A percentile compares a stretch with the other conserved stretches of the same genome.
Evolutionary conservation across 2,797 vertebrate genomes (phyloP).

Genomic region (Apogon hyalosoma): DNA sequence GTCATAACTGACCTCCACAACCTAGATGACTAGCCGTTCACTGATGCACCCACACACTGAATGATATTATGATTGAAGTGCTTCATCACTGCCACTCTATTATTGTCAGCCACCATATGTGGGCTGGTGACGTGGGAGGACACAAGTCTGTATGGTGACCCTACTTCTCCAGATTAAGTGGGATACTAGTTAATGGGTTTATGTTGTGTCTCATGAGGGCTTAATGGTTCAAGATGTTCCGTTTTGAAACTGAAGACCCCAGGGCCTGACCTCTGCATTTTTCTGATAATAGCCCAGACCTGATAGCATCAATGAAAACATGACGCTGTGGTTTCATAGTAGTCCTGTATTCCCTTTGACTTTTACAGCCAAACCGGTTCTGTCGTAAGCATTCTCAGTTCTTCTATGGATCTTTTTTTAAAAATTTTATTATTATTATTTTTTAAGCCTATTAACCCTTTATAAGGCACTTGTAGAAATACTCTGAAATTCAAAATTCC

Average conservation of each 20-base stretch:
- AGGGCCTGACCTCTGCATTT: conserved; percentile 4
- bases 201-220: conserved; percentile 9
- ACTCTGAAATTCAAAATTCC: too few species aligned
- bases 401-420: conserved; percentile 13
- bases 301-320: neutral
- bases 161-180: conserved; percentile 19
- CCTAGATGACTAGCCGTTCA: conserved; percentile 4
- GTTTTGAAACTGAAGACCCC: conserved; percentile 17
- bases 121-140: conserved; percentile 2
- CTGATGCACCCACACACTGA: conserved; percentile 11
- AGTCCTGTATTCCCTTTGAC: conserved; percentile 13
- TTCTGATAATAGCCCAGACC: conserved; percentile 15
- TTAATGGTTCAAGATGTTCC: neutral
- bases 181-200: conserved; percentile 35
- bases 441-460: too few species aligned
- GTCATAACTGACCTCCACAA: neutral
- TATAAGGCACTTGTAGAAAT: too few species aligned
- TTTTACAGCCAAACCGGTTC: conserved; percentile 44
- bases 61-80: conserved; percentile 10
- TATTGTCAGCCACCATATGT: conserved; percentile 2
- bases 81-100: conserved; percentile 22
- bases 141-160: conserved; percentile 27
- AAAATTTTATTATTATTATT: neutral
- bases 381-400: conserved; percentile 17
- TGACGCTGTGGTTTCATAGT: conserved; percentile 19